Evolutionary conservation across 2,113 vertebrate species (phyloP), one percentile per base, ranked within the genome.

Genomic region (Taxidea taxus): DNA sequence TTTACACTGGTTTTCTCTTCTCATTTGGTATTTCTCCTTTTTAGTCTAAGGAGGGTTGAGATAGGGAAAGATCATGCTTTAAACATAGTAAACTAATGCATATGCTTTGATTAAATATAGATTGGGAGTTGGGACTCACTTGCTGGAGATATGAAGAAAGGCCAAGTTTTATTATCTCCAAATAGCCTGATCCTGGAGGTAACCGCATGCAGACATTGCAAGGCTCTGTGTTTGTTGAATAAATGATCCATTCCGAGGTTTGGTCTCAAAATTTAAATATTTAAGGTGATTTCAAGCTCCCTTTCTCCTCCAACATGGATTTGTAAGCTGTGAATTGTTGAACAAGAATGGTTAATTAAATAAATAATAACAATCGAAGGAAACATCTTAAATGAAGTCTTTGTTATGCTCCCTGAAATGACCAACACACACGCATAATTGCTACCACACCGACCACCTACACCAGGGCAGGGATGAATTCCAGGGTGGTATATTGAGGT

Each of bases 201-300:
- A 49, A 68, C 42, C 56, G 20, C 25, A 82, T 18, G 5, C 29
- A 80, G 47, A 85, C 27, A 66, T 81, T 20, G 4, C 62, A n/a
- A 34, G 21, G 16, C 21, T 80, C 14, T 27, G 39, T 85, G 68
- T 80, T 91, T 91, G n/a, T 68, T 84, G 39, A 68, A 85, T 39
- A 91, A 95, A 93, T 74, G 39, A 87, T 80, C 37, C 18, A 74
- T 85, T 58, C 21, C 2, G 23, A 88, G 31, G 1, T 75, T 86
- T 70, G 34, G 29, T 75, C 31, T 87, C 86, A 60, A 93, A 93
- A 75, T 95, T 80, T 85, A 74, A 77, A 83, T 87, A 94, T 95
- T 84, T 92, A 78, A 78, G 31, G 6, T 90, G 42, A 66, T 66
- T 83, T 94, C 51, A 90, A 96, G 91, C 34, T 75, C 37, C 18